Evolutionary conservation across 2,888 invertebrate species (phyloP).

Genomic region (Osmoderma eremita): DNA sequence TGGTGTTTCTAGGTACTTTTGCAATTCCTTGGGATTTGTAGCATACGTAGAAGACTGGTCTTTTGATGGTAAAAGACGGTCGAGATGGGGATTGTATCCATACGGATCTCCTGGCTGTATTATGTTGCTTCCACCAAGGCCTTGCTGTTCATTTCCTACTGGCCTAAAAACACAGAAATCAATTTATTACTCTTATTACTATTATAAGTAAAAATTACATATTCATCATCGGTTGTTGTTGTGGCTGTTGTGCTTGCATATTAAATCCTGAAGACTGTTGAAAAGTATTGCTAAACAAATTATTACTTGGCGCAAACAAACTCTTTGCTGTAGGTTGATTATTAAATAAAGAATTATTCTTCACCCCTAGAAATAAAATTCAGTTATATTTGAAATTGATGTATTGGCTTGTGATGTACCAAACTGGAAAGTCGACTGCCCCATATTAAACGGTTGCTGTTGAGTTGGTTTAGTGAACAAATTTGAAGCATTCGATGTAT

Average conservation of each 20-base stretch:
- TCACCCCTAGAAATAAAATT: slow-evolving; percentile 46
- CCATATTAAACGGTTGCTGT: slow-evolving; percentile 61
- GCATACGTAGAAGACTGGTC: slow-evolving; percentile 44
- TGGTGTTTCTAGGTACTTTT: slow-evolving; percentile 55
- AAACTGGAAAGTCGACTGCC: slow-evolving; percentile 61
- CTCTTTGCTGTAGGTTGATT: slow-evolving; percentile 2
- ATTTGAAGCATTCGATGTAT: slow-evolving; percentile 55
- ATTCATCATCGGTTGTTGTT: slow-evolving; percentile 49
- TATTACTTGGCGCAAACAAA: slow-evolving; percentile 47
- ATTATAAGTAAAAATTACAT: slow-evolving; percentile 52
- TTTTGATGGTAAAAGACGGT: slow-evolving; percentile 54
- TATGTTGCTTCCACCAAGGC: slow-evolving; percentile 21
- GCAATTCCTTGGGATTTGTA: slow-evolving; percentile 59
- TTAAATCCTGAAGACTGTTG: slow-evolving; percentile 42
- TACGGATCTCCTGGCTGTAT: slow-evolving; percentile 51
- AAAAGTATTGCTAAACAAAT: slow-evolving; percentile 49
- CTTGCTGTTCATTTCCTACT: slow-evolving; percentile 22
- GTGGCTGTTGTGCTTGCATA: slow-evolving; percentile 49
- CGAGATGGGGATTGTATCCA: slow-evolving; percentile 56
- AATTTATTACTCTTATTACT: neutral
- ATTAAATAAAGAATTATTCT: slow-evolving; percentile 57
- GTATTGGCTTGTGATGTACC: slow-evolving; percentile 52
- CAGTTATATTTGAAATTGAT: slow-evolving; percentile 44
- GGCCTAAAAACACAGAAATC: slow-evolving; percentile 46
- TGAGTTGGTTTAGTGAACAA: slow-evolving; percentile 64